Evolutionary conservation across 1,140 invertebrate species (phyloP).

Genomic region (Apis mellifera): DNA sequence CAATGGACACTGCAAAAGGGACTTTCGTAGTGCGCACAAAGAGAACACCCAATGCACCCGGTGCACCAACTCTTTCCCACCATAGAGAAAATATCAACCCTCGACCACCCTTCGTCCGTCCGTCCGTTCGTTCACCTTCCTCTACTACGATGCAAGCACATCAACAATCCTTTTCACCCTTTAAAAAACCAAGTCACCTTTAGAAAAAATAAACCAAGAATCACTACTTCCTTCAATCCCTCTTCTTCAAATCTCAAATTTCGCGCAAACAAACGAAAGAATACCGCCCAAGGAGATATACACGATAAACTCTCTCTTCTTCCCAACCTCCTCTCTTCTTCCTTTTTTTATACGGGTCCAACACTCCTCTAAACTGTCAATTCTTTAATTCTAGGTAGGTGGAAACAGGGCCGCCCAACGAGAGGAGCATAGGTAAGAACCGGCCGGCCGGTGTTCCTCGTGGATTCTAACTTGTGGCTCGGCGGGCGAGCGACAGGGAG

Average conservation of each 20-base stretch:
- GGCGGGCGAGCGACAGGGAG: not conserved
- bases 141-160: not conserved
- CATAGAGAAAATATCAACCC: no score
- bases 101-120: not conserved
- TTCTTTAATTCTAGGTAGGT: no score
- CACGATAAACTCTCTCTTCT: no score
- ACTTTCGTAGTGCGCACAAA: not conserved
- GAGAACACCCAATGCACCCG: not conserved
- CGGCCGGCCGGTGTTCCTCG: slow-evolving; percentile 50
- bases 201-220: no score
- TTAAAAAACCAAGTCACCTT: no score
- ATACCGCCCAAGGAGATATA: not conserved
- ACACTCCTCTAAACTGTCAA: no score
- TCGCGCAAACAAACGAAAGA: not conserved
- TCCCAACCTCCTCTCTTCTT: no score
- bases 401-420: no score
- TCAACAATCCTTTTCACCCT: no score
- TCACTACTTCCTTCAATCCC: no score
- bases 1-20: not conserved
- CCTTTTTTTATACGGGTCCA: no score
- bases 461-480: slow-evolving; percentile 50
- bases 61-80: no score
- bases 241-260: not conserved
- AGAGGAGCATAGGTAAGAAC: not conserved
- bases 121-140: not conserved